A percentile compares a stretch with the other conserved stretches of the same genome.
phyloP scores from a whole-genome alignment of 2,888 invertebrate genomes.

The Macaria liturata region DNA sequence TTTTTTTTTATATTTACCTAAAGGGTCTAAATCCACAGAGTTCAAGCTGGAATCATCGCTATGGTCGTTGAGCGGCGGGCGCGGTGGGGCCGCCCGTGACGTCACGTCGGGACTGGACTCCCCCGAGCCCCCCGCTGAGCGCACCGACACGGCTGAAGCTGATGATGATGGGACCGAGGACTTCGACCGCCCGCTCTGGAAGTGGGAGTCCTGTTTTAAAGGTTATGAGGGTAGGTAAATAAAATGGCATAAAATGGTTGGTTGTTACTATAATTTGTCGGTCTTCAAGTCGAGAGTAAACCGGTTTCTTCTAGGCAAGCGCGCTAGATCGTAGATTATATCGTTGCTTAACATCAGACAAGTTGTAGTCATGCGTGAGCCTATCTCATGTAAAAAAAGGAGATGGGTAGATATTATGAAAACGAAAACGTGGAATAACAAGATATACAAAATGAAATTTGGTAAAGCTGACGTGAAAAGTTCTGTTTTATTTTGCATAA shows the following conservation, averaged over 20 bases:
- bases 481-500: no score
- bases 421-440: no score
- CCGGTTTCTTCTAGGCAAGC: no score
- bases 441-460: no score
- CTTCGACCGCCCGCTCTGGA: slow-evolving; percentile 85
- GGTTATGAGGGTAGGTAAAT: slow-evolving; percentile 4
- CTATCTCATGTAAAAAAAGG: no score
- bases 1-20: slow-evolving; percentile 64
- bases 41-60: slow-evolving; percentile 97
- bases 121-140: slow-evolving; percentile 75
- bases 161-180: slow-evolving; percentile 80
- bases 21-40: slow-evolving; percentile 92
- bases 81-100: slow-evolving; percentile 74
- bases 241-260: background rate
- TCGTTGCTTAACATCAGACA: no score
- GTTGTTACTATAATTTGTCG: no score
- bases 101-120: slow-evolving; percentile 80
- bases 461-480: no score
- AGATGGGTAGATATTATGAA: no score
- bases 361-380: no score
- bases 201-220: slow-evolving; percentile 20
- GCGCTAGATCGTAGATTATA: no score
- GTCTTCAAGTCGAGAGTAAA: no score
- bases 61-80: slow-evolving; percentile 72
- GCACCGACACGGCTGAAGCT: slow-evolving; percentile 74